Conservation (phyloP, 37 sponge, comb jelly and placozoan genomes). For the Ephydatia muelleri region DNA sequence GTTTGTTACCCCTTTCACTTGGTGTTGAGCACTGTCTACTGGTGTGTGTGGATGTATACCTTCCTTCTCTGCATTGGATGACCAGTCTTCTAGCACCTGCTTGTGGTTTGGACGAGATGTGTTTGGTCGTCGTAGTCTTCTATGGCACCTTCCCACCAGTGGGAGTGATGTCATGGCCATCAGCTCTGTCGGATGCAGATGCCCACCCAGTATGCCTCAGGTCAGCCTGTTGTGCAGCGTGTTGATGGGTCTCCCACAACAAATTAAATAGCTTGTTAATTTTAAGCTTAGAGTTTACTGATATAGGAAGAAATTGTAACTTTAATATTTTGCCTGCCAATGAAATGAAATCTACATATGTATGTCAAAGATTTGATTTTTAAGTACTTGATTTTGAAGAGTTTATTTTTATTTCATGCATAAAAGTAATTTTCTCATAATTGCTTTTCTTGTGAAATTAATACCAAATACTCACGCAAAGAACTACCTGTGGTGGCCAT, state of each 20-base stretch:
- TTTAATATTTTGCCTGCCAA: no score
- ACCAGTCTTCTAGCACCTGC: conserved; percentile 21
- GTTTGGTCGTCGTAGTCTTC: conserved; percentile 91
- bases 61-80: not conserved
- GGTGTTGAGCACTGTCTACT: not conserved
- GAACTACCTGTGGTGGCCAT: no score
- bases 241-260: no score
- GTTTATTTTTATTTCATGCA: not conserved
- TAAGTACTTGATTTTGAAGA: not conserved
- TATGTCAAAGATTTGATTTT: not conserved
- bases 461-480: no score
- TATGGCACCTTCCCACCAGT: conserved; percentile 72
- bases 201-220: conserved; percentile 8
- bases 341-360: no score
- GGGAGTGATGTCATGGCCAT: conserved; percentile 44
- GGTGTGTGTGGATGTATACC: no score
- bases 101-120: conserved; percentile 99
- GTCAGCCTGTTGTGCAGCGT: conserved; percentile 9
- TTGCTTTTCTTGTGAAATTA: no score
- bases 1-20: no score
- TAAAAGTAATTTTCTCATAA: no score
- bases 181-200: conserved; percentile 68
- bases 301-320: no score
- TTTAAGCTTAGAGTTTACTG: no score
- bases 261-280: no score